Conservation (phyloP, 2,113 vertebrate species). For the Glaucidium brasilianum region DNA sequence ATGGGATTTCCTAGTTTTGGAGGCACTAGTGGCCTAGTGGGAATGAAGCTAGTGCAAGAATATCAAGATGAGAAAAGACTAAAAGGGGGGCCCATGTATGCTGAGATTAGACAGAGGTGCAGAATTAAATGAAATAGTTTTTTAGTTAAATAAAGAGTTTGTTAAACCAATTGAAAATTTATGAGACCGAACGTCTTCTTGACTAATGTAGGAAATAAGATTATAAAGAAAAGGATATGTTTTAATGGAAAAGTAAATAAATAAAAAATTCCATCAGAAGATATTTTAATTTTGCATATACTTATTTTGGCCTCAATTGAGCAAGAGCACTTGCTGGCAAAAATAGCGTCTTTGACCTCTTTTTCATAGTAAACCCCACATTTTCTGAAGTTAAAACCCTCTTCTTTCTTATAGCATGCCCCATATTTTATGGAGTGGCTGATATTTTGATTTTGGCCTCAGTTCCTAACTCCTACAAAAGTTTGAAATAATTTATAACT, state of each 20-base stretch:
- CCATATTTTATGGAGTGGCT: background rate
- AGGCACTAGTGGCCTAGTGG: background rate
- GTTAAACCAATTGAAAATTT: background rate
- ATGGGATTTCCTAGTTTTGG: background rate
- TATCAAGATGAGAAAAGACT: background rate
- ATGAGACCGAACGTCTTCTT: background rate
- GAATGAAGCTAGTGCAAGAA: background rate
- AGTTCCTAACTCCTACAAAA: background rate
- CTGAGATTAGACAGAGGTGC: background rate
- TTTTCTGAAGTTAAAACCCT: background rate
- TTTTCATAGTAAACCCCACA: background rate
- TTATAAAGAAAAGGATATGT: background rate
- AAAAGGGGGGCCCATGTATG: background rate
- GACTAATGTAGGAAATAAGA: background rate
- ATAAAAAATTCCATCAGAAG: background rate
- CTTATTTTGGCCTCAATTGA: background rate
- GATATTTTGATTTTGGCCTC: background rate
- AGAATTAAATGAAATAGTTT: background rate
- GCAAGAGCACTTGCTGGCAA: background rate
- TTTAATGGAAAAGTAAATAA: background rate
- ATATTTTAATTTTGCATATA: background rate
- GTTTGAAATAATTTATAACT: background rate
- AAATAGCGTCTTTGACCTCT: background rate
- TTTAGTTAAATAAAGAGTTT: background rate
- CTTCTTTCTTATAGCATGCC: background rate